Evolutionary conservation across 1,140 invertebrate species (phyloP).

Genomic region (Ruditapes philippinarum): DNA sequence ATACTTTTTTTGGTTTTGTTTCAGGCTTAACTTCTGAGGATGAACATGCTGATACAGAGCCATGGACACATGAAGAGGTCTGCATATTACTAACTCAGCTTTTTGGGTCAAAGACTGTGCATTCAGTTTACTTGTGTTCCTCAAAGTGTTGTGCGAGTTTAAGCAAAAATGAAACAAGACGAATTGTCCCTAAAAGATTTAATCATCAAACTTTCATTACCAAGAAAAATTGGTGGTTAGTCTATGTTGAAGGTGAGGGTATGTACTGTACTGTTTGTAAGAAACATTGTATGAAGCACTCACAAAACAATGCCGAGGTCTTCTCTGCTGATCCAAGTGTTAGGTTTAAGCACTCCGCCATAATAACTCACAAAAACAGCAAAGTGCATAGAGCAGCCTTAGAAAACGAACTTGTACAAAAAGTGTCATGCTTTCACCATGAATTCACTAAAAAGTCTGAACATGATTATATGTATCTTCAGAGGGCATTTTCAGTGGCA

Average conservation of each 20-base stretch:
- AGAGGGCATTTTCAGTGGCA: not conserved
- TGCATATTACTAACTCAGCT: not conserved
- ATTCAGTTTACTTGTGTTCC: not conserved
- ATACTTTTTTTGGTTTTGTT: too few species aligned
- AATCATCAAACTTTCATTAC: not conserved
- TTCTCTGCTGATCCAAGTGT: conserved; percentile 11
- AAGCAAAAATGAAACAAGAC: not conserved
- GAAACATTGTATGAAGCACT: not conserved
- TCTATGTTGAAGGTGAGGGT: not conserved
- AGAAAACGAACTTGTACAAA: conserved; percentile 17
- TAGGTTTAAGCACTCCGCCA: conserved; percentile 13
- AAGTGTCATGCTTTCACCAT: conserved; percentile 26
- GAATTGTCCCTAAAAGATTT: not conserved
- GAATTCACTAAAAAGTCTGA: conserved; percentile 20
- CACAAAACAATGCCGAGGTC: not conserved
- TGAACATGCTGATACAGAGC: too few species aligned
- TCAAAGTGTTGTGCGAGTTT: not conserved
- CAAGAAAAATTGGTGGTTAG: not conserved
- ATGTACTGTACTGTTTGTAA: not conserved
- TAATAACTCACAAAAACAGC: conserved; percentile 14
- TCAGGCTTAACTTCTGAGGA: too few species aligned
- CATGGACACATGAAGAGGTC: not conserved
- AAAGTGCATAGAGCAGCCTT: not conserved
- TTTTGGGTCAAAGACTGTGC: not conserved
- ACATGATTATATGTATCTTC: not conserved